These are phyloP conservation scores for Arvicanthis niloticus DNA, from an alignment of 2,113 vertebrate genomes.

Conservation along the genomic window DNA sequence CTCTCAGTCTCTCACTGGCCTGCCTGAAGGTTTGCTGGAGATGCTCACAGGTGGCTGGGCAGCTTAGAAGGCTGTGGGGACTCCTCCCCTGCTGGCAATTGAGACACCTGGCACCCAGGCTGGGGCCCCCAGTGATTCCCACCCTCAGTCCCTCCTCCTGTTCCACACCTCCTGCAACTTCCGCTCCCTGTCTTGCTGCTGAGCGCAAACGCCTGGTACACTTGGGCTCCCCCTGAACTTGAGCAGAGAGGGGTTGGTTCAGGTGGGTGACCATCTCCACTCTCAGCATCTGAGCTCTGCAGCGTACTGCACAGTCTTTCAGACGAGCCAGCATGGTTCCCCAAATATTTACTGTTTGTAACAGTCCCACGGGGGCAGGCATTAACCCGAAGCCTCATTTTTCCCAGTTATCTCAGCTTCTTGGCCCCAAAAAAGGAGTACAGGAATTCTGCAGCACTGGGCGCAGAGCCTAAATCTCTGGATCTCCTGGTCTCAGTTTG, in stretches of 20 bases:
- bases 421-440: not conserved
- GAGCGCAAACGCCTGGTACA: too few relatives aligned
- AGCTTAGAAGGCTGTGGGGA: not conserved
- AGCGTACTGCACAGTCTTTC: not conserved
- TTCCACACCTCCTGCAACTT: fast-evolving
- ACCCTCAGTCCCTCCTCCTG: fast-evolving
- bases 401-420: not conserved
- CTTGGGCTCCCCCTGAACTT: too few relatives aligned
- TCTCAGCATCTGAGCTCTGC: not conserved
- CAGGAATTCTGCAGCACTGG: not conserved
- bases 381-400: not conserved
- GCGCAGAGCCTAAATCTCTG: not conserved
- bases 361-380: not conserved
- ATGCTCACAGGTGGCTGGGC: not conserved
- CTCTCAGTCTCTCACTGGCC: not conserved
- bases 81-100: not conserved
- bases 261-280: not conserved
- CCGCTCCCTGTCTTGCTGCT: not conserved
- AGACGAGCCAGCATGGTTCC: not conserved
- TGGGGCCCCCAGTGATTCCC: too few relatives aligned
- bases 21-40: not conserved
- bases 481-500: too few relatives aligned
- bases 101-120: not conserved
- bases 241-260: not conserved
- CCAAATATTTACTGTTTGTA: not conserved